Evolutionary conservation across 53 echinoderm and acorn worm species (phyloP).

Genomic region (Echinarachnius parma): DNA sequence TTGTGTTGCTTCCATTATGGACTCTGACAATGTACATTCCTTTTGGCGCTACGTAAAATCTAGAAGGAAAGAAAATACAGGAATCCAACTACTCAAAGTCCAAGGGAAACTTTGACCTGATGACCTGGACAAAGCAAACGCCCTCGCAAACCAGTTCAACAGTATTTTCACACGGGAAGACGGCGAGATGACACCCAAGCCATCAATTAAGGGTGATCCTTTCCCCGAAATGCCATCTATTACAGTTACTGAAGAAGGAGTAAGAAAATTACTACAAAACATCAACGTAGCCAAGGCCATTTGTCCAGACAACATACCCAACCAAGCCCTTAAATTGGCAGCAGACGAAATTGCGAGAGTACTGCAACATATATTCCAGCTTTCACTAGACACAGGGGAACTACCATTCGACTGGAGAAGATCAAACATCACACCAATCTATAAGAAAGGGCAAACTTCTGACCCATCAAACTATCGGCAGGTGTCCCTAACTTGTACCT

Average conservation of each 20-base stretch:
- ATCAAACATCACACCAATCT: conserved; percentile 31
- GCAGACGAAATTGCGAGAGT: neutral
- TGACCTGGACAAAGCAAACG: conserved; percentile 28
- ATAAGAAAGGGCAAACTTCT: conserved; percentile 12
- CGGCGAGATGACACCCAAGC: neutral
- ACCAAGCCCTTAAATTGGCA: conserved; percentile 38
- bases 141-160: conserved; percentile 23
- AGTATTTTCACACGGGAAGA: too few species aligned
- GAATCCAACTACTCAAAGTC: conserved; percentile 6
- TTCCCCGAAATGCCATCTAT: conserved; percentile 24
- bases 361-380: conserved; percentile 33
- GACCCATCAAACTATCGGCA: conserved; percentile 37
- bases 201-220: neutral
- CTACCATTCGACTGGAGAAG: conserved; percentile 36
- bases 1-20: conserved; percentile 5
- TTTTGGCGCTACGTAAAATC: conserved; percentile 38
- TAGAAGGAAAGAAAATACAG: conserved; percentile 31
- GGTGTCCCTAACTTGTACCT: conserved; percentile 23
- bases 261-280: conserved; percentile 29
- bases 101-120: too few species aligned
- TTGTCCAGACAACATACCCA: conserved; percentile 46
- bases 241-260: too few species aligned
- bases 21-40: conserved; percentile 10
- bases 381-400: conserved; percentile 19
- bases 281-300: conserved; percentile 47